Percentiles rank a stretch among this genome's conserved stretches.
phyloP scores from a whole-genome alignment of 1,140 invertebrate species.

The Macrobrachium nipponense region DNA sequence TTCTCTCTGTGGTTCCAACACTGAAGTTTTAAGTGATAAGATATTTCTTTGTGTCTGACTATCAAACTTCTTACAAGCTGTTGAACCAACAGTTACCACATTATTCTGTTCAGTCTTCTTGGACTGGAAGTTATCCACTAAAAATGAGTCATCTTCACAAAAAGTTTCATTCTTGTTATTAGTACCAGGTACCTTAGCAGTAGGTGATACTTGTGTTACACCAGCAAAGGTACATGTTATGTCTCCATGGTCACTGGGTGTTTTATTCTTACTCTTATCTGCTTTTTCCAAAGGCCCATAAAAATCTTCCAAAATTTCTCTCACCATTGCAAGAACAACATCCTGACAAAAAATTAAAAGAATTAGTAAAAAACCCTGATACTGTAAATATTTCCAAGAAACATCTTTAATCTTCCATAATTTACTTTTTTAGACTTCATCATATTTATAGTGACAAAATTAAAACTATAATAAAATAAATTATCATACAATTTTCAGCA shows the following conservation, averaged over 20 bases:
- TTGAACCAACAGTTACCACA: background rate
- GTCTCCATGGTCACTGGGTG: constrained; percentile 5
- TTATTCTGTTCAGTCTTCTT: background rate
- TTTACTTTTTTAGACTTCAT: too few relatives aligned
- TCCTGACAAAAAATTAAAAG: constrained; percentile 17
- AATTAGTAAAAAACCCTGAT: background rate
- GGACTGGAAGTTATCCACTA: background rate
- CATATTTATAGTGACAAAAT: too few relatives aligned
- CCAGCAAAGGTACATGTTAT: constrained; percentile 45
- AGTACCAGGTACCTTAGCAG: background rate
- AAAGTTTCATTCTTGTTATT: background rate
- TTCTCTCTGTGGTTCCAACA: too few relatives aligned
- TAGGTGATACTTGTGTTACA: constrained; percentile 2
- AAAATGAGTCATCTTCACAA: background rate
- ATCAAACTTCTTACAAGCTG: too few relatives aligned
- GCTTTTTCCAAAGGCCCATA: constrained; percentile 27
- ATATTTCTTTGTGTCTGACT: too few relatives aligned
- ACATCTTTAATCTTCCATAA: too few relatives aligned
- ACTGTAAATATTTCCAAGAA: background rate
- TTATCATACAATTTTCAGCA: too few relatives aligned
- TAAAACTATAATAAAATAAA: too few relatives aligned
- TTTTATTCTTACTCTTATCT: background rate
- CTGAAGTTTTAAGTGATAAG: too few relatives aligned
- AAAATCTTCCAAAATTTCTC: constrained; percentile 26
- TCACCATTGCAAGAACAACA: constrained; percentile 11